Percentiles rank a stretch among this genome's conserved stretches.
Conservation (phyloP, 2,113 vertebrate genomes). For the Sinocyclocheilus maitianheensis region DNA sequence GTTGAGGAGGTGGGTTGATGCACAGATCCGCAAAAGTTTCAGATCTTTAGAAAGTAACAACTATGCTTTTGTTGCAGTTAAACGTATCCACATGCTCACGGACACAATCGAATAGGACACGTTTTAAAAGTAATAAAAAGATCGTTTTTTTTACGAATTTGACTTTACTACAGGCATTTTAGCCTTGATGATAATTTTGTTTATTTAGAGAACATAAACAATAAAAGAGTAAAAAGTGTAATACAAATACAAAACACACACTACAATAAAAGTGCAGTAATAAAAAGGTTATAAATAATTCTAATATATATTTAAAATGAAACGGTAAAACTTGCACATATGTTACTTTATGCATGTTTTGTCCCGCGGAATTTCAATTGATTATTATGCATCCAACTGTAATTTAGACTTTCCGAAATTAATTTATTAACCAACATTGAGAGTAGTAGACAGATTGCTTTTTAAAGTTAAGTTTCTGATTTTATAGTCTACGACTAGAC, state of each 20-base stretch:
- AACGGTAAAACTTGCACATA: background rate
- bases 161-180: background rate
- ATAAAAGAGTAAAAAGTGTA: too few species aligned
- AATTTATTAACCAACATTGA: too few species aligned
- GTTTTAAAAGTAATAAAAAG: background rate
- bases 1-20: background rate
- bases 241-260: background rate
- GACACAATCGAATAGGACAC: background rate
- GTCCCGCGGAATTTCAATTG: background rate
- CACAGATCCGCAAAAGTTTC: background rate
- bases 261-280: background rate
- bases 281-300: background rate
- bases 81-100: background rate
- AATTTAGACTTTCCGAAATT: too few species aligned
- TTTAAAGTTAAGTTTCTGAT: too few species aligned
- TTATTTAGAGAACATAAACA: background rate
- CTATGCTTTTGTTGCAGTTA: background rate
- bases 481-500: too few species aligned
- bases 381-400: background rate
- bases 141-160: background rate
- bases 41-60: background rate
- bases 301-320: background rate
- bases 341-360: background rate
- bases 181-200: background rate
- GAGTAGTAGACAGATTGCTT: too few species aligned